Conservation (phyloP, 2,797 vertebrate genomes). For the Sebastes umbrosus region DNA sequence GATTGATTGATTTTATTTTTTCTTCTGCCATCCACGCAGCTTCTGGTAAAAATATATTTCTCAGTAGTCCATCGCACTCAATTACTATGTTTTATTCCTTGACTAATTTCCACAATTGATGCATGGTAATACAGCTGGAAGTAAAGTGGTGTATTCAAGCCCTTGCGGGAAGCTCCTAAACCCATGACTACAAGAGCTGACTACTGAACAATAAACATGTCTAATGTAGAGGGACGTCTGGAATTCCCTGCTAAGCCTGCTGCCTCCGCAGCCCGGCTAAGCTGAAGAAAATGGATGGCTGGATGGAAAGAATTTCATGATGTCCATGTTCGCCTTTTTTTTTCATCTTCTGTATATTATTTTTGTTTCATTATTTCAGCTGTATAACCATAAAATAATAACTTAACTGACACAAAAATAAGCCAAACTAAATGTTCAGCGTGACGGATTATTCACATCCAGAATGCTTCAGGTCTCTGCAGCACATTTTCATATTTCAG, state of each 20-base stretch:
- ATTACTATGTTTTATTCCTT: no score
- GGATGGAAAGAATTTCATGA: background rate
- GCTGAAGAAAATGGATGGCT: no score
- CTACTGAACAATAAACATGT: background rate
- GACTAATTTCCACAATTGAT: background rate
- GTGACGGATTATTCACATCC: background rate
- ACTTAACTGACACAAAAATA: background rate
- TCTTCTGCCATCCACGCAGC: background rate
- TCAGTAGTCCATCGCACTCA: no score
- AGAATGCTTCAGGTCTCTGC: background rate
- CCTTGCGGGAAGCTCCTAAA: background rate
- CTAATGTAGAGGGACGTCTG: background rate
- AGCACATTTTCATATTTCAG: background rate
- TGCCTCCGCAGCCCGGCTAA: no score
- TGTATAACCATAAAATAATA: background rate
- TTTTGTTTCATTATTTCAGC: background rate
- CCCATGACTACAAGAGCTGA: background rate
- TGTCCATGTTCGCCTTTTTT: background rate
- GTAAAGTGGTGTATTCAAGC: background rate
- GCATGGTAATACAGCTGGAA: background rate
- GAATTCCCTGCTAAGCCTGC: background rate
- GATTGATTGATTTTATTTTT: background rate
- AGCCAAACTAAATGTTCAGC: background rate
- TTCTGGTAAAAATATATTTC: no score
- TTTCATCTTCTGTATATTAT: background rate